Evolutionary conservation across 92 coral and sea anemone genomes (phyloP), one percentile per base, ranked within the genome.

Genomic region (Phymanthus crucifer): DNA sequence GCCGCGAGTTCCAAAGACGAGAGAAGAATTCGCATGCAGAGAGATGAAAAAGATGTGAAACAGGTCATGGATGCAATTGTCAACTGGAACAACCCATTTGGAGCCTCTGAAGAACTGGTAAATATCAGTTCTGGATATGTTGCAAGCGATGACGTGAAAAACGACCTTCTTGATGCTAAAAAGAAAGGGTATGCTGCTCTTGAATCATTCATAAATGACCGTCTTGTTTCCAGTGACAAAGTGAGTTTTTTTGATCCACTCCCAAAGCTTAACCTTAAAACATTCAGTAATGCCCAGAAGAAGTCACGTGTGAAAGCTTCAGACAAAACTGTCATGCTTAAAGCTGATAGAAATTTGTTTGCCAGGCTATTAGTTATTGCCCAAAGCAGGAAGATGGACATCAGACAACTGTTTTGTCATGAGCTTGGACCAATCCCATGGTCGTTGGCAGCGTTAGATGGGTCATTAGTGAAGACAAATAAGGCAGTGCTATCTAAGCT

Each of bases 311-410:
- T 85, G 18, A 79, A 79, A 81, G 67, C 67, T 3, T 52, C 65
- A 29, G 79, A 66, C 21, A 85, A 17, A 76, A 74, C 74, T 6
- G 86, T 58, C 54, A 77, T 81, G 71, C 85, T 86, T 29, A 75
- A 85, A 83, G 89, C 89, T 16, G 89, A 90, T 70, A 87, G 88
- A 81, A 87, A 81, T 56, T 77, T 87, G 19, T 90, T 90, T 78
- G 87, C 89, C 36, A 65, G 91, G 52, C 34, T 90, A 47, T 18
- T 90, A 29, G 85, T 87, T 58, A 80, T 90, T 54, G 94, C 81
- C 26, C 91, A 90, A 73, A 87, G 80, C 68, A 80, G 80, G 18
- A 45, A 90, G 46, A 48, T 90, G 65, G 89, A 90, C 61, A 23
- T 87, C 71, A 65, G 72, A 76, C 78, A 87, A 35, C 57, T 76